Evolutionary conservation across 2,797 vertebrate genomes (phyloP).

Genomic region (Sandelia bainsii): DNA sequence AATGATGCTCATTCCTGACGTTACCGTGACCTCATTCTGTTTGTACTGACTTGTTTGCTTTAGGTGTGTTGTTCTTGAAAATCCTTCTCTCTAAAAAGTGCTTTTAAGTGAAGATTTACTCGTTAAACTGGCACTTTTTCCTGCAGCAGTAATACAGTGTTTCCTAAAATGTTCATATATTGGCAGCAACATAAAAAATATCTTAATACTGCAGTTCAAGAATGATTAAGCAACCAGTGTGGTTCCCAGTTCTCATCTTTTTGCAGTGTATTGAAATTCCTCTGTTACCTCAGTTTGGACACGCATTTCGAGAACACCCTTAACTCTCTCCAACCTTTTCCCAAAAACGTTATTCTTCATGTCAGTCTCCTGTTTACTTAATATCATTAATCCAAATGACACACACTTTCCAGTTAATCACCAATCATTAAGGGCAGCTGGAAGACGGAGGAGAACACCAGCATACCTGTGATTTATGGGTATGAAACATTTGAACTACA

Average conservation of each 20-base stretch:
- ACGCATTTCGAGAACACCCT: neutral
- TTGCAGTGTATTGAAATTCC: slow-evolving; percentile 20
- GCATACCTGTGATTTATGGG: no score
- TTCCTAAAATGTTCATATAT: neutral
- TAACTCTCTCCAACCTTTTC: slow-evolving; percentile 25
- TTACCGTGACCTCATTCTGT: neutral
- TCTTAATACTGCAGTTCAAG: neutral
- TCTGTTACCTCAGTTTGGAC: slow-evolving; percentile 26
- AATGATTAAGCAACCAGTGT: neutral
- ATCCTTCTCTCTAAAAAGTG: no score
- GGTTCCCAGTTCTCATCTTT: neutral
- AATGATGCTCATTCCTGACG: neutral
- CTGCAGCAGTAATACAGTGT: no score
- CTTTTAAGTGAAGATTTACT: neutral
- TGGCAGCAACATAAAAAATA: slow-evolving; percentile 1
- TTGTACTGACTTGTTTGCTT: neutral
- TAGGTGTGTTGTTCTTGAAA: neutral
- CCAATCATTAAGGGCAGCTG: slow-evolving; percentile 6
- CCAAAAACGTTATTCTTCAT: neutral
- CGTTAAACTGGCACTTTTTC: neutral
- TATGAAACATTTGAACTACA: no score
- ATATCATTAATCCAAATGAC: neutral
- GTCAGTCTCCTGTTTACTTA: slow-evolving; percentile 14
- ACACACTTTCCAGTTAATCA: slow-evolving; percentile 16
- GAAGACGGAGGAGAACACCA: neutral